phyloP scores from a whole-genome alignment of 2,113 vertebrate genomes.

The Onychostruthus taczanowskii region DNA sequence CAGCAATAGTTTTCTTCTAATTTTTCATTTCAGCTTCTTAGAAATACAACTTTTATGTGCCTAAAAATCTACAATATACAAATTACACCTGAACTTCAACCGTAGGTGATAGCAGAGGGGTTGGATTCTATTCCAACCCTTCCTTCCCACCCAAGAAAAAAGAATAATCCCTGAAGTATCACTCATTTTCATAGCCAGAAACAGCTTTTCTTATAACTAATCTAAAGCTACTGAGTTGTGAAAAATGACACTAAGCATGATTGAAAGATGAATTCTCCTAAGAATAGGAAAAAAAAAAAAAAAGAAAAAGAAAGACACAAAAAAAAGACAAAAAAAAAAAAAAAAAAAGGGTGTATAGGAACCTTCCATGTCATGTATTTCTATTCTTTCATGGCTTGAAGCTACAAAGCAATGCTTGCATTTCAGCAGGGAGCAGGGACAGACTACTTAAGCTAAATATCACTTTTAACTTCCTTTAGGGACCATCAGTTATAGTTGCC shows the following conservation, averaged over 20 bases:
- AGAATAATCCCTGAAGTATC: conserved; percentile 15
- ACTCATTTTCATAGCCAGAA: conserved; percentile 65
- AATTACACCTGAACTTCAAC: conserved; percentile 16
- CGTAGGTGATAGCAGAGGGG: background rate
- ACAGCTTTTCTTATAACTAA: conserved; percentile 26
- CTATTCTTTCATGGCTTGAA: conserved; percentile 47
- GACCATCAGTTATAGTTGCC: background rate
- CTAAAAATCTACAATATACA: conserved; percentile 48
- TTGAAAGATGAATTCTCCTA: conserved; percentile 58
- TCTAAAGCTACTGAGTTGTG: conserved; percentile 53
- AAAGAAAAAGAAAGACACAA: no score
- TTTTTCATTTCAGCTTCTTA: conserved; percentile 42
- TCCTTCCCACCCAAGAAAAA: background rate
- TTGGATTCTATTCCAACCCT: background rate
- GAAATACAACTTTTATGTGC: conserved; percentile 16
- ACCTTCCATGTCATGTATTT: conserved; percentile 49
- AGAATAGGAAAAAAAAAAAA: background rate
- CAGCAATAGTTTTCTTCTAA: background rate
- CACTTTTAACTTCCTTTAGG: conserved; percentile 40
- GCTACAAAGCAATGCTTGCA: conserved; percentile 24
- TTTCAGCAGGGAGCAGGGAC: conserved; percentile 12
- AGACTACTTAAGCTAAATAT: conserved; percentile 49
- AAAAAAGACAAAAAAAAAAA: background rate
- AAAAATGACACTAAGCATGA: conserved; percentile 62
- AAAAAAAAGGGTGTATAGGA: conserved; percentile 11